Percentiles rank a stretch among this genome's conserved stretches.
Evolutionary conservation across 2,113 vertebrate species (phyloP).

Genomic region (Falcunculus frontatus): DNA sequence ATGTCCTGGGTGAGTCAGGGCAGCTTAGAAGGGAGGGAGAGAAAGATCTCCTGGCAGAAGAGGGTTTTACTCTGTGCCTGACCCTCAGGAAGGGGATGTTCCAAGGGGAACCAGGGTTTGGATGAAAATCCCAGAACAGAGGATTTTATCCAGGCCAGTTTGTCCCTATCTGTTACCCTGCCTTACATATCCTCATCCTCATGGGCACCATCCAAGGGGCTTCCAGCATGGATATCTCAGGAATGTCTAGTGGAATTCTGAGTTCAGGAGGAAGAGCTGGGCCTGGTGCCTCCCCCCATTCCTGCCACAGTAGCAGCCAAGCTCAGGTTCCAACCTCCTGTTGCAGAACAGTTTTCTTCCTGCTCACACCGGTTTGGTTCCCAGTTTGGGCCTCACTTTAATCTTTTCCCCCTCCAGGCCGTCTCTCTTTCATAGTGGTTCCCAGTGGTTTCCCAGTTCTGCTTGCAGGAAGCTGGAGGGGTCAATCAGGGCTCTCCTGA

Average conservation of each 20-base stretch:
- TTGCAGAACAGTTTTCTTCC: neutral
- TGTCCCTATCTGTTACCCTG: too few relatives aligned
- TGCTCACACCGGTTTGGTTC: neutral
- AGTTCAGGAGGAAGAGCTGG: neutral
- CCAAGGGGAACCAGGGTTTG: neutral
- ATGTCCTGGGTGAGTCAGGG: neutral
- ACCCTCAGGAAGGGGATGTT: neutral
- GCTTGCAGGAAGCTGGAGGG: neutral
- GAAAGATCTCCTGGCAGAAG: neutral
- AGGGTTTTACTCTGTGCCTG: neutral
- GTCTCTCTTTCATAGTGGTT: neutral
- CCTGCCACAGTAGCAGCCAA: neutral
- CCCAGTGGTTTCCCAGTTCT: neutral
- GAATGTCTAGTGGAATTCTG: neutral
- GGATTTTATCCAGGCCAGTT: neutral
- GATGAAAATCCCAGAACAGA: neutral
- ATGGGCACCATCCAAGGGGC: too few relatives aligned
- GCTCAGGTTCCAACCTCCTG: neutral
- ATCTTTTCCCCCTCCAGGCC: neutral
- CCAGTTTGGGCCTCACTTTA: neutral
- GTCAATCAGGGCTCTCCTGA: neutral
- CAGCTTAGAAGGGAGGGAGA: neutral
- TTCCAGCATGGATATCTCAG: fast-evolving
- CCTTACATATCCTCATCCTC: neutral
- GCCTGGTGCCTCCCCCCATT: neutral